Evolutionary conservation across 2,113 vertebrate species (phyloP).

Genomic region (Struthidea cinerea): DNA sequence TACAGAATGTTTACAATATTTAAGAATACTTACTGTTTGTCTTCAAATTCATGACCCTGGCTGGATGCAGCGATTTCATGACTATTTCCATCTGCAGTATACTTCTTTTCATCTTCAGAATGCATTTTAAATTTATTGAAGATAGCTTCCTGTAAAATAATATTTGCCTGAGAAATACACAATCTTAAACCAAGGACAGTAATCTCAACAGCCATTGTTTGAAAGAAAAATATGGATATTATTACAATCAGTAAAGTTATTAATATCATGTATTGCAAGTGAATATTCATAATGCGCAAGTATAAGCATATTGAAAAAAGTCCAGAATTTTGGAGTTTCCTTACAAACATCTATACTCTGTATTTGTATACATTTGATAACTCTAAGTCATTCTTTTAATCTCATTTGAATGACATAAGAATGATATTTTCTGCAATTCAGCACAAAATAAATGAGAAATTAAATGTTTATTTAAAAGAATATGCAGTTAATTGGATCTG

Average conservation of each 20-base stretch:
- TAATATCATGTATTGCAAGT: neutral
- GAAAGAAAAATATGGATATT: neutral
- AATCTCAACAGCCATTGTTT: neutral
- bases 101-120: neutral
- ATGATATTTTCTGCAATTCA: neutral
- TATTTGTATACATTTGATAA: neutral
- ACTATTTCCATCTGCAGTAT: neutral
- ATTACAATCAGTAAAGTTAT: neutral
- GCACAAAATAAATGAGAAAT: neutral
- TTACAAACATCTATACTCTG: neutral
- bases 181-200: neutral
- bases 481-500: neutral
- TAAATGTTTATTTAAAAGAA: neutral
- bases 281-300: neutral
- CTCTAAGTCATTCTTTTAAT: neutral
- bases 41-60: neutral
- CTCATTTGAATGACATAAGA: neutral
- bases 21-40: constrained; percentile 26
- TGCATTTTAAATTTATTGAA: constrained; percentile 23
- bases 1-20: neutral
- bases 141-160: neutral
- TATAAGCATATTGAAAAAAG: neutral
- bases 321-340: neutral
- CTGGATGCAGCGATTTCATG: neutral
- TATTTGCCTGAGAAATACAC: neutral